phyloP scores from a whole-genome alignment of 2,113 vertebrate species.

The Anseranas semipalmata region DNA sequence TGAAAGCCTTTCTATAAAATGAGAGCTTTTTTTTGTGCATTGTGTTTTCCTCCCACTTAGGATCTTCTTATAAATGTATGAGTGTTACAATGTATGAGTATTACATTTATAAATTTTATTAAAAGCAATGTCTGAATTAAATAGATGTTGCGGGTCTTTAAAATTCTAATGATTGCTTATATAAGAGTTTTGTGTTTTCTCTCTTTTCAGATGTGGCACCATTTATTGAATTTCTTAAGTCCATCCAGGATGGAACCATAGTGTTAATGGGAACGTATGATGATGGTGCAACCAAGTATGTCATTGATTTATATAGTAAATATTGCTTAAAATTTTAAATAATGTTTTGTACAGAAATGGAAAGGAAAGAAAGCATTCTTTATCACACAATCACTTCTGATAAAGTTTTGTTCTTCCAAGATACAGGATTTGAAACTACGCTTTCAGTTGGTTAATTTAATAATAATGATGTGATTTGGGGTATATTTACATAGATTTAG shows the following conservation, averaged over 20 bases:
- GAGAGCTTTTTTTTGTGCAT: neutral
- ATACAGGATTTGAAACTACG: neutral
- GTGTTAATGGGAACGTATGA: conserved; percentile 96
- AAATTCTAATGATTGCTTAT: neutral
- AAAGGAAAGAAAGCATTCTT: neutral
- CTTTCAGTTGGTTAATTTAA: neutral
- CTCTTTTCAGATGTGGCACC: conserved; percentile 85
- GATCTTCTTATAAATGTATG: neutral
- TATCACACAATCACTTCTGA: neutral
- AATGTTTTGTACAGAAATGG: neutral
- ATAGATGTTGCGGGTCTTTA: neutral
- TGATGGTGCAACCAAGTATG: conserved; percentile 93
- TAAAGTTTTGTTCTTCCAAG: neutral
- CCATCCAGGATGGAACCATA: conserved; percentile 88
- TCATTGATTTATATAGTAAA: neutral
- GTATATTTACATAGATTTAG: neutral
- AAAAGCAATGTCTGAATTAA: neutral
- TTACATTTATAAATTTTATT: neutral
- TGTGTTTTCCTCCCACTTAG: neutral
- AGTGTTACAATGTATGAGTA: neutral
- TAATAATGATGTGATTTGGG: neutral
- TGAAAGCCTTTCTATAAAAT: neutral
- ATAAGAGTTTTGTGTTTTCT: neutral
- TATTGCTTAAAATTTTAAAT: neutral
- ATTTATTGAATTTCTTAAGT: conserved; percentile 89